Evolutionary conservation across 2,888 invertebrate genomes (phyloP).

Genomic region (Scaptomyza cyrtandrae): DNA sequence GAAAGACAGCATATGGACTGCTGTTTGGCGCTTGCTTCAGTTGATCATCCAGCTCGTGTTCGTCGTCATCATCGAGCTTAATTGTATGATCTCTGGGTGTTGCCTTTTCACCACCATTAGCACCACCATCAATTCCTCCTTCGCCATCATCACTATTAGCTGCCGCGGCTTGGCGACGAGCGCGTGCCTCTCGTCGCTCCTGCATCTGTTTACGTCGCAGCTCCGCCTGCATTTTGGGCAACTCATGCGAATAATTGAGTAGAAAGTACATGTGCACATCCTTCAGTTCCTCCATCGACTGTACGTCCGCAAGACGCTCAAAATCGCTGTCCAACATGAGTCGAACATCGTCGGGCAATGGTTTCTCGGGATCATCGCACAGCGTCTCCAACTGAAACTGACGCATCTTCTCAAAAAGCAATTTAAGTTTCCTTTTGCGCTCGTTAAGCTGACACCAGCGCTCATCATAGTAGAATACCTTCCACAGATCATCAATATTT

Average conservation of each 20-base stretch:
- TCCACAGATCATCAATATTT: slow-evolving; percentile 98
- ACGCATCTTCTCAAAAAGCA: slow-evolving; percentile 95
- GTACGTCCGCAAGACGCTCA: slow-evolving; percentile 90
- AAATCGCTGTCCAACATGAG: slow-evolving; percentile 94
- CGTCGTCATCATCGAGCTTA: slow-evolving; percentile 88
- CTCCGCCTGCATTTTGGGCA: slow-evolving; percentile 92
- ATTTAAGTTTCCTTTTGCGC: slow-evolving; percentile 92
- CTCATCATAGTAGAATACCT: slow-evolving; percentile 97
- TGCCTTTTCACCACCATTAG: slow-evolving; percentile 47
- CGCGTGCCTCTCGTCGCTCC: slow-evolving; percentile 74
- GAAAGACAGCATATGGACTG: slow-evolving; percentile 95
- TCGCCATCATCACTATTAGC: slow-evolving; percentile 70
- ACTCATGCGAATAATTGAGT: slow-evolving; percentile 94
- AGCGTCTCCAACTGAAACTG: slow-evolving; percentile 93
- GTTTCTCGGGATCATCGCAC: slow-evolving; percentile 92
- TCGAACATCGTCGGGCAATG: slow-evolving; percentile 92
- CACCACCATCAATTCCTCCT: slow-evolving; percentile 12
- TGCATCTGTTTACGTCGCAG: slow-evolving; percentile 87
- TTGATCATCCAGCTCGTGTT: slow-evolving; percentile 88
- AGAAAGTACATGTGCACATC: slow-evolving; percentile 97
- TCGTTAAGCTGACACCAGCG: slow-evolving; percentile 96
- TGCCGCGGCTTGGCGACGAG: slow-evolving; percentile 55
- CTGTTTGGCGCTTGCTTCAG: slow-evolving; percentile 94
- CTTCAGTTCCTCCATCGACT: slow-evolving; percentile 95
- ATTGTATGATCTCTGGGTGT: slow-evolving; percentile 80